phyloP scores from a whole-genome alignment of 2,888 invertebrate genomes.

The Agrochola macilenta region DNA sequence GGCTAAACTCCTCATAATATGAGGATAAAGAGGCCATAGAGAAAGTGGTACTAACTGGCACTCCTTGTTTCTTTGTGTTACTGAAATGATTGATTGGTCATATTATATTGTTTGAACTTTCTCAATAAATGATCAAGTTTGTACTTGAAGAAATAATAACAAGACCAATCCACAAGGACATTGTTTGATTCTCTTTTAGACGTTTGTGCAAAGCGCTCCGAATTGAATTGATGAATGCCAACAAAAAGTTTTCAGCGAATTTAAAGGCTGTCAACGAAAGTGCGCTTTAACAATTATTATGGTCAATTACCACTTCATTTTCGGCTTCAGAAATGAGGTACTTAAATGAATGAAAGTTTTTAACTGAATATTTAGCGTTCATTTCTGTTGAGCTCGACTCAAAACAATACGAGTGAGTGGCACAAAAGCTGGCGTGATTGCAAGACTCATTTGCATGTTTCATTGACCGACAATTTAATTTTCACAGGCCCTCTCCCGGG shows the following conservation, averaged over 20 bases:
- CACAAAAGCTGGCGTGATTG: conserved; percentile 86
- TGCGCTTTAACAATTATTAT: conserved; percentile 59
- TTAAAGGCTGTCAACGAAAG: conserved; percentile 56
- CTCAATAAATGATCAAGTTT: neutral
- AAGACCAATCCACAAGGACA: conserved; percentile 23
- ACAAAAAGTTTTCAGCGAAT: conserved; percentile 53
- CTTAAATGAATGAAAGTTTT: conserved; percentile 62
- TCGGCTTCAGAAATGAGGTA: conserved; percentile 57
- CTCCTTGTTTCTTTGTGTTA: conserved; percentile 14
- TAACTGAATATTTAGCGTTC: conserved; percentile 64
- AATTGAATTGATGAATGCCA: conserved; percentile 48
- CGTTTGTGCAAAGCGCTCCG: conserved; percentile 12
- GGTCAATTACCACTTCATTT: conserved; percentile 67
- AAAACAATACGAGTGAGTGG: conserved; percentile 78
- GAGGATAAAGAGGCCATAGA: conserved; percentile 19
- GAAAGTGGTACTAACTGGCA: conserved; percentile 11
- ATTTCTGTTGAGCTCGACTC: conserved; percentile 66
- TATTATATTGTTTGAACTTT: conserved; percentile 13
- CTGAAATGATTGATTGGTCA: neutral
- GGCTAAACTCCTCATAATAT: conserved; percentile 47
- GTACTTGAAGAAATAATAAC: conserved; percentile 5
- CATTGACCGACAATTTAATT: conserved; percentile 88
- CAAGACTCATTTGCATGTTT: conserved; percentile 86
- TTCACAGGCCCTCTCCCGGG: conserved; percentile 74
- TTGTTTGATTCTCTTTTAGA: conserved; percentile 28